Evolutionary conservation across 2,113 vertebrate genomes (phyloP).

Genomic region (Cettia cetti): DNA sequence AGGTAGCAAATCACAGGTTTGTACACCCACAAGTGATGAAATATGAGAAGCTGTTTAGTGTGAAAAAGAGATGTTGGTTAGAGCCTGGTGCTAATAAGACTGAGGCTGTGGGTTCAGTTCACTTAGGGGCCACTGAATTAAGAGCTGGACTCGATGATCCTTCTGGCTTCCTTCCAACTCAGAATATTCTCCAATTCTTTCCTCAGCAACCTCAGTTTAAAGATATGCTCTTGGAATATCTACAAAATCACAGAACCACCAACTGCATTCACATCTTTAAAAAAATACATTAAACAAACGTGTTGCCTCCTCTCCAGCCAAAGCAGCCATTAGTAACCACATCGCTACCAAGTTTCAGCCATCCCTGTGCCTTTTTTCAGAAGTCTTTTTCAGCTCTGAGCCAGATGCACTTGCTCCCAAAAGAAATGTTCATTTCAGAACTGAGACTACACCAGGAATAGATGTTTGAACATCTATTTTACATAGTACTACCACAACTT

Average conservation of each 20-base stretch:
- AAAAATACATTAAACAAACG: background rate
- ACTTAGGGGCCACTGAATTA: accelerated
- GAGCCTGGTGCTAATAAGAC: background rate
- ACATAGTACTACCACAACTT: background rate
- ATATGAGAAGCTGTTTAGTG: background rate
- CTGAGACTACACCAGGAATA: background rate
- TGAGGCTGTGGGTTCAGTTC: background rate
- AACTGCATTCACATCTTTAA: background rate
- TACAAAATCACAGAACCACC: background rate
- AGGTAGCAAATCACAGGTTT: background rate
- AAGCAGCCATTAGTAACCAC: background rate
- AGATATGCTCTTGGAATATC: background rate
- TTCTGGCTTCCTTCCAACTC: background rate
- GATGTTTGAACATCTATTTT: background rate
- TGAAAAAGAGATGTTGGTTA: background rate
- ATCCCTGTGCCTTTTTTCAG: background rate
- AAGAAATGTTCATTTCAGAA: background rate
- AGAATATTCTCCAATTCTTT: background rate
- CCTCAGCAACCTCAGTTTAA: background rate
- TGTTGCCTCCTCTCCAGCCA: background rate
- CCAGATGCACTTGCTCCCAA: background rate
- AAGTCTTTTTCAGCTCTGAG: background rate
- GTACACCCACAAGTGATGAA: background rate
- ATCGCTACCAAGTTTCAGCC: background rate
- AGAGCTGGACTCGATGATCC: accelerated